Conservation (phyloP, 2,797 vertebrate species). For the Xenentodon cancila region DNA sequence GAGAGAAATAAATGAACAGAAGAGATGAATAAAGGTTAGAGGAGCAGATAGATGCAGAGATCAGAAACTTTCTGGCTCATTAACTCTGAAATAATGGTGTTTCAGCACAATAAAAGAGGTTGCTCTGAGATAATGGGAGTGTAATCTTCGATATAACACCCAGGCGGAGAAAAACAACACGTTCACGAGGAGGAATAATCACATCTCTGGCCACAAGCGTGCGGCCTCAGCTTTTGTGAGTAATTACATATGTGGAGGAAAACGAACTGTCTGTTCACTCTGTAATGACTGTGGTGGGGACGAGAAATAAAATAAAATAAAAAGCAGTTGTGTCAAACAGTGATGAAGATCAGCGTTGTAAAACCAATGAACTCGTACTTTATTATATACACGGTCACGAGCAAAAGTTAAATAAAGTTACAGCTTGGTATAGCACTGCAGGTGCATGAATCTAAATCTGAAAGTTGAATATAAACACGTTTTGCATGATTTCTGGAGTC, state of each 20-base stretch:
- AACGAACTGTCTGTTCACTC: not conserved
- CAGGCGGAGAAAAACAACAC: constrained; percentile 27
- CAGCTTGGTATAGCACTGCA: no score
- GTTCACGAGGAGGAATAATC: constrained; percentile 54
- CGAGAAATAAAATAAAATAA: not conserved
- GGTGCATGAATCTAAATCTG: no score
- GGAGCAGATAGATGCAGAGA: not conserved
- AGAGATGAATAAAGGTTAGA: not conserved
- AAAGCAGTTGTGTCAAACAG: not conserved
- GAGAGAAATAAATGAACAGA: not conserved
- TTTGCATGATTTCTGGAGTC: no score
- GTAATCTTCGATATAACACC: constrained; percentile 37
- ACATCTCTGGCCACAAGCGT: constrained; percentile 28
- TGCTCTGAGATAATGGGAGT: constrained; percentile 40
- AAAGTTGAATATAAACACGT: no score
- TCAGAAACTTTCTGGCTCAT: constrained; percentile 56
- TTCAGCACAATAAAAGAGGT: constrained; percentile 33
- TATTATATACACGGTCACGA: no score
- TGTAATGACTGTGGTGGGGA: not conserved
- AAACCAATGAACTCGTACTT: no score
- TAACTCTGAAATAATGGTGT: constrained; percentile 38
- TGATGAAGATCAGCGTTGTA: not conserved
- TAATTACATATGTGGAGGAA: constrained; percentile 47
- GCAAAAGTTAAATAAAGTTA: no score
- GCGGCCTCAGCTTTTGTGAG: constrained; percentile 31